Percentiles rank a stretch among this genome's conserved stretches.
Conservation (phyloP, 2,797 vertebrate species). For the Poecile montanus region DNA sequence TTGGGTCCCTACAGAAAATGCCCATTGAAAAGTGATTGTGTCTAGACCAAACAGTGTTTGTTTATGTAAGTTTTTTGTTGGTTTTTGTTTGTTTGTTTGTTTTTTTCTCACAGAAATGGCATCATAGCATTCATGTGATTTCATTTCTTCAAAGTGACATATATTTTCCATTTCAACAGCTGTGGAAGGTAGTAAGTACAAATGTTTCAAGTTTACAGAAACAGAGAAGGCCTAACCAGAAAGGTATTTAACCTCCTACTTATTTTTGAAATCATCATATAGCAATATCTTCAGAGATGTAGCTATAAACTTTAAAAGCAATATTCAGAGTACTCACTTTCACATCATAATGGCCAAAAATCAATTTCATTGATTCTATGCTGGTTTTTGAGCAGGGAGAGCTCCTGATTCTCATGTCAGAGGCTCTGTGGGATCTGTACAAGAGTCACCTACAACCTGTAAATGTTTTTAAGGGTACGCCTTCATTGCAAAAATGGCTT, state of each 20-base stretch:
- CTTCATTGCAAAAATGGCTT: not conserved
- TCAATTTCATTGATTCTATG: conserved; percentile 14
- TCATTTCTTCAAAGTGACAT: not conserved
- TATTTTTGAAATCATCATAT: conserved; percentile 20
- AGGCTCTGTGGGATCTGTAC: not conserved
- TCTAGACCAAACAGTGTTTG: not conserved
- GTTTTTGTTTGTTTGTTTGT: not conserved
- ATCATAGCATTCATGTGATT: not conserved
- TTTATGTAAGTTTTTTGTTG: not conserved
- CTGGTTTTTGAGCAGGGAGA: not conserved
- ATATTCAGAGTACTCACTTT: conserved; percentile 12
- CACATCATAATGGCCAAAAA: conserved; percentile 29
- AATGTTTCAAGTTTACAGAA: not conserved
- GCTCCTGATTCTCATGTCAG: not conserved
- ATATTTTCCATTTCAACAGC: not conserved
- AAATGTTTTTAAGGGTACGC: not conserved
- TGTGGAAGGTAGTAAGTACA: not conserved
- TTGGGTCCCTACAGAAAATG: not conserved
- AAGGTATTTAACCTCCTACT: not conserved
- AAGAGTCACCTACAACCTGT: not conserved
- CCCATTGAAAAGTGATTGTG: not conserved
- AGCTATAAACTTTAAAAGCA: conserved; percentile 40
- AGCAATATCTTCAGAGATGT: not conserved
- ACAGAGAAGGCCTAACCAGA: not conserved
- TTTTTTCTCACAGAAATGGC: not conserved